A percentile compares a stretch with the other conserved stretches of the same genome.
Conservation (phyloP, 2,888 invertebrate genomes). For the Phanerotoma sp. region DNA sequence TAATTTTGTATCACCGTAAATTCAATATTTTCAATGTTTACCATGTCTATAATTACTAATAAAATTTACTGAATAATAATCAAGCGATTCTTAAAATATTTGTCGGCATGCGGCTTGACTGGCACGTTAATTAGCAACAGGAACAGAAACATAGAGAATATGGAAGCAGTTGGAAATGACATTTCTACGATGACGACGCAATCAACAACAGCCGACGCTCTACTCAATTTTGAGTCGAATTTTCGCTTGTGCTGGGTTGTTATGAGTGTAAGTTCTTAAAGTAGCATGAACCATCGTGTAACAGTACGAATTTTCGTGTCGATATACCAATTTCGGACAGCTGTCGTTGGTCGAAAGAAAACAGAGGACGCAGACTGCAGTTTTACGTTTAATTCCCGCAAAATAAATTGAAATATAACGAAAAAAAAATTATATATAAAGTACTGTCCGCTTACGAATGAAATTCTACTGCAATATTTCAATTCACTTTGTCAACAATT, state of each 20-base stretch:
- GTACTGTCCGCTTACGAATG: too few species aligned
- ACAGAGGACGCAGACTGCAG: not conserved
- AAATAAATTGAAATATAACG: not conserved
- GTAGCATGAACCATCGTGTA: not conserved
- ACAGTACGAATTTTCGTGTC: conserved; percentile 12
- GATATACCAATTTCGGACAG: conserved; percentile 14
- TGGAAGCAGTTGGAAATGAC: conserved; percentile 16
- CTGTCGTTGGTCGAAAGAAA: conserved; percentile 2
- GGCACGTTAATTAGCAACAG: conserved; percentile 9
- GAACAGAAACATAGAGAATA: not conserved
- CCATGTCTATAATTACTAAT: too few species aligned
- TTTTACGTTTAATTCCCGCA: conserved; percentile 3
- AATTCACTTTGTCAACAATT: too few species aligned
- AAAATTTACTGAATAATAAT: too few species aligned
- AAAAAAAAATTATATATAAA: not conserved
- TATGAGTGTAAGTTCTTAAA: conserved; percentile 7
- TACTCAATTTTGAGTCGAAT: conserved; percentile 13
- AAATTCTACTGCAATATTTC: too few species aligned
- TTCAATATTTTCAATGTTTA: too few species aligned
- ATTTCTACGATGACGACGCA: conserved; percentile 20
- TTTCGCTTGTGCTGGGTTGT: conserved; percentile 1
- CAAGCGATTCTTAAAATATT: conserved; percentile 3
- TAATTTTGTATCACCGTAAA: too few species aligned
- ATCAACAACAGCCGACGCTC: conserved; percentile 18
- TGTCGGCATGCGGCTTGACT: conserved; percentile 9